These are phyloP conservation scores for Oreohelix idahoensis DNA, from an alignment of 1,140 invertebrate species.

Conservation along the genomic window DNA sequence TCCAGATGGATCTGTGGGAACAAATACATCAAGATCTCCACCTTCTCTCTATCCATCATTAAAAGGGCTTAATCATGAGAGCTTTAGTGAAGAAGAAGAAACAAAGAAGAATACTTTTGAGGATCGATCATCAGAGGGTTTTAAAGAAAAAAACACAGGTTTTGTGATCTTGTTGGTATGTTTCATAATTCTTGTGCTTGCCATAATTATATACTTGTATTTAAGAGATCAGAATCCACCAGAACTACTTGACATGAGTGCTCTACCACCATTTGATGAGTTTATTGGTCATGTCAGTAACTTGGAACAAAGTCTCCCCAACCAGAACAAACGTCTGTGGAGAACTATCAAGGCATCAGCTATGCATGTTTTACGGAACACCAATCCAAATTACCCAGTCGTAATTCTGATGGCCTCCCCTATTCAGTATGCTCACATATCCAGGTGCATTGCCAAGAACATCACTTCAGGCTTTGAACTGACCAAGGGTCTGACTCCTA, in stretches of 20 bases:
- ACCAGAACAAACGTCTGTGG: conserved; percentile 23
- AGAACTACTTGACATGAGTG: background rate
- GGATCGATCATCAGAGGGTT: background rate
- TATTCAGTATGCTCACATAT: background rate
- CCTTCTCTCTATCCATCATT: background rate
- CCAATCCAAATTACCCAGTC: background rate
- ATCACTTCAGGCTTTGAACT: conserved; percentile 2
- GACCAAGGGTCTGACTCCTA: background rate
- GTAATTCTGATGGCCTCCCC: conserved; percentile 26
- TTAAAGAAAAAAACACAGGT: background rate
- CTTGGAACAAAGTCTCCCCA: background rate
- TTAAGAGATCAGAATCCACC: background rate
- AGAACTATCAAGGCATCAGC: conserved; percentile 19
- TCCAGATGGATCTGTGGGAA: background rate
- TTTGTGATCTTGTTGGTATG: background rate
- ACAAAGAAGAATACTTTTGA: background rate
- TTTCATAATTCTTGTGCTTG: background rate
- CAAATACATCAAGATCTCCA: background rate
- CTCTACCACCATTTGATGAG: conserved; percentile 2
- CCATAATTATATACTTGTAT: background rate
- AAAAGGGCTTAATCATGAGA: background rate
- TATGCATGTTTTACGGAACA: conserved; percentile 13
- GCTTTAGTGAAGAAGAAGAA: background rate
- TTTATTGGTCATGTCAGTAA: conserved; percentile 6
- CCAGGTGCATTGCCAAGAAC: conserved; percentile 17